These are phyloP conservation scores for Laothoe populi DNA, from an alignment of 2,888 invertebrate genomes.

Conservation along the genomic window DNA sequence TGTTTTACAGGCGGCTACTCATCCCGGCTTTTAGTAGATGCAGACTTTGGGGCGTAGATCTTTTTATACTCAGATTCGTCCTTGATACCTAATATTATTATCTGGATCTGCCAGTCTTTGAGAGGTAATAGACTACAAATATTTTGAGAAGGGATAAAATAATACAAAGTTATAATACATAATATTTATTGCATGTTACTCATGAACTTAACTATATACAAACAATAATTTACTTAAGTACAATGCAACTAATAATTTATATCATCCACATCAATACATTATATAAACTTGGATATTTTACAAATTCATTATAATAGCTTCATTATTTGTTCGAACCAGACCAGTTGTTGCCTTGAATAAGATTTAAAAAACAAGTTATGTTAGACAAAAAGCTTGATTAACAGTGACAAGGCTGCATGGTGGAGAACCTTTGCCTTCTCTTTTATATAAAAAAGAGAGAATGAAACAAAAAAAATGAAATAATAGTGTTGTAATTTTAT, in stretches of 20 bases:
- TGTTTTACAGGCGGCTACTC: too few relatives aligned
- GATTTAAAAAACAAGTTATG: not conserved
- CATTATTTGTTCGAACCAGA: not conserved
- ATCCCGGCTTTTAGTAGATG: too few relatives aligned
- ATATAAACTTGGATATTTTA: conserved; percentile 30
- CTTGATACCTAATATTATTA: too few relatives aligned
- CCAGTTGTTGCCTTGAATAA: not conserved
- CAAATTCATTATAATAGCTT: not conserved
- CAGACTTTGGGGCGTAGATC: too few relatives aligned
- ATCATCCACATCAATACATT: conserved; percentile 38
- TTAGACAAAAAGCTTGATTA: not conserved
- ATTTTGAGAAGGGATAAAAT: not conserved
- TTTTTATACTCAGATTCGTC: too few relatives aligned
- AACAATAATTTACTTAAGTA: conserved; percentile 75
- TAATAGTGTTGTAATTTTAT: too few relatives aligned
- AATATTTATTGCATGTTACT: conserved; percentile 27
- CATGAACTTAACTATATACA: conserved; percentile 49
- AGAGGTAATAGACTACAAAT: too few relatives aligned
- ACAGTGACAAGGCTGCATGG: too few relatives aligned
- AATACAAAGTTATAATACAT: conserved; percentile 32
- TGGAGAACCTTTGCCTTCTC: too few relatives aligned
- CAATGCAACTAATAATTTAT: conserved; percentile 41
- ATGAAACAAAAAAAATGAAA: too few relatives aligned
- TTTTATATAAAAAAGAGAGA: too few relatives aligned
- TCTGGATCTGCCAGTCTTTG: too few relatives aligned